Conservation (phyloP, 30 jellyfish, hydroid and myxozoan genomes). For the Mastigias papua region DNA sequence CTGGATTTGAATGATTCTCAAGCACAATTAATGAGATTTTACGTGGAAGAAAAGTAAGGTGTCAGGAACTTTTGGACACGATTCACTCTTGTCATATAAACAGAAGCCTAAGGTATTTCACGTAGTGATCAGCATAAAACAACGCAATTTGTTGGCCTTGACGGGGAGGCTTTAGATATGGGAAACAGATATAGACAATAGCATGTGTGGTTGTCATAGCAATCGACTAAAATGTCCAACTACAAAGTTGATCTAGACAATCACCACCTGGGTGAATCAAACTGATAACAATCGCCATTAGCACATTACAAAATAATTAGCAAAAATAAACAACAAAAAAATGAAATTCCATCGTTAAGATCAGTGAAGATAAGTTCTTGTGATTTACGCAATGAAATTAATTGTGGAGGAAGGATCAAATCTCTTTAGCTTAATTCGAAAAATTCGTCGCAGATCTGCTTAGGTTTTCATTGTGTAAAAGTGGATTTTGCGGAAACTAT, state of each 20-base stretch:
- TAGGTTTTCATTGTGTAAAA: not conserved
- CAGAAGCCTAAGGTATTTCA: no score
- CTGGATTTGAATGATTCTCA: no score
- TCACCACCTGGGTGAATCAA: constrained; percentile 2
- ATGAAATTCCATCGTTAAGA: not conserved
- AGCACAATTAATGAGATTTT: no score
- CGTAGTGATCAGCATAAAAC: no score
- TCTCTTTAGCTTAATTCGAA: not conserved
- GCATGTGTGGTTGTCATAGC: not conserved
- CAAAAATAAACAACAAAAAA: not conserved
- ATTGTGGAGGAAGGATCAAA: not conserved
- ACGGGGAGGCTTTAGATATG: no score
- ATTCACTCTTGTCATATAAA: no score
- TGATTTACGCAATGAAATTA: not conserved
- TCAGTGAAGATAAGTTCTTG: not conserved
- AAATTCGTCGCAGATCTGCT: not conserved
- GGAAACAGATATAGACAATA: no score
- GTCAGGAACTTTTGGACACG: no score
- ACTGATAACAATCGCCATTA: not conserved
- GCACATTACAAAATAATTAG: not conserved
- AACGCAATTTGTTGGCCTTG: no score
- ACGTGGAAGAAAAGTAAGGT: no score
- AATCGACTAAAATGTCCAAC: not conserved
- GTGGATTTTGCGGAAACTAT: not conserved
- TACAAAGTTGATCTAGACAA: not conserved